Evolutionary conservation across 2,797 vertebrate species (phyloP), one percentile per base, ranked within the genome.

Genomic region (Periophthalmus magnuspinnatus): DNA sequence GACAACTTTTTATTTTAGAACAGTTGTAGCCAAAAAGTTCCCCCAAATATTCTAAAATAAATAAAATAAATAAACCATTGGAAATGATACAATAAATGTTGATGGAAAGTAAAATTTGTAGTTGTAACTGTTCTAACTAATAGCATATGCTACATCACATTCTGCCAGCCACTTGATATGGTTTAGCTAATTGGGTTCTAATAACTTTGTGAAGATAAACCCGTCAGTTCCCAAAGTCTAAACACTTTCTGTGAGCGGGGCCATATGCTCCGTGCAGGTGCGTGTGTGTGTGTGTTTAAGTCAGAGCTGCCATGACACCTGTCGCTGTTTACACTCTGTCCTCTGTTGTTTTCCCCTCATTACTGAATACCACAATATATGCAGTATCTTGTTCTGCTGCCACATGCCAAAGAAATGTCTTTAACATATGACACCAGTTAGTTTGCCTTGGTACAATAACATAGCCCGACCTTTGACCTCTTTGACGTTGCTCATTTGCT

Each of bases 341-440:
- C 69, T 81, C 76, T 72, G 70, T 80, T 87, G 77, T 81, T 88
- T 82, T 81, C 80, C 81, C 85, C 90, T 93, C 88, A 90, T 93
- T 93, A 91, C 66, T 3, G 61, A 90, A 92, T 91, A 86, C 90
- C 80, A 82, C 65, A 67, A 16, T 32, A 58, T 80, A 78, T 68
- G 66, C 62, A 72, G 74, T 76, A 79, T 90, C 82, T 67, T 79
- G 78, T 81, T 85, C 79, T 67, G 59, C n/a, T 74, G 60, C 63
- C 75, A 67, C 76, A 71, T 50, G 65, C 69, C 45, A 50, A 65
- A 52, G 45, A 28, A 34, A 57, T 67, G 64, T 59, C 81, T 77
- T 74, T 76, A 66, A 83, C 75, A 77, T 78, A 73, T 32, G n/a
- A 81, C 74, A 75, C 47, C 74, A 71, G 82, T 82, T 81, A 76